phyloP scores from a whole-genome alignment of 2,888 invertebrate genomes.

The Chloroclystis v-ata region DNA sequence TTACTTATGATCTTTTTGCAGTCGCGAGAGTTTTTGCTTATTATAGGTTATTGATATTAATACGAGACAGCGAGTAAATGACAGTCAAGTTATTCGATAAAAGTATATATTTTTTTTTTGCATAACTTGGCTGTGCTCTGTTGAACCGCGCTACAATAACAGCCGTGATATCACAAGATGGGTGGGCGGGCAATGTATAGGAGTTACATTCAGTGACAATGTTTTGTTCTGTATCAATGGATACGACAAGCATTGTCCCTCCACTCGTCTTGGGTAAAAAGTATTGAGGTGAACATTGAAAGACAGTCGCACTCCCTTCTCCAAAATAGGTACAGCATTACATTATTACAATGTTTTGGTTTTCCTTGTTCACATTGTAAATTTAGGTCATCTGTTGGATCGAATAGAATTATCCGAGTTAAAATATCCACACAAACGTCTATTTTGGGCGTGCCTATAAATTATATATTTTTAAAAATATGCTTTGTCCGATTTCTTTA shows the following conservation, averaged over 20 bases:
- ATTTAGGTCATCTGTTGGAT: too few species aligned
- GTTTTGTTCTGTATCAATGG: conserved; percentile 36
- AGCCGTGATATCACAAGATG: conserved; percentile 26
- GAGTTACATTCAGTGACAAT: conserved; percentile 1
- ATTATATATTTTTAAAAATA: too few species aligned
- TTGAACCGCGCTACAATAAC: conserved; percentile 18
- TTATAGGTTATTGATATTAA: conserved; percentile 7
- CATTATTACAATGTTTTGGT: background rate
- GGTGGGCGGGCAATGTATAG: conserved; percentile 42
- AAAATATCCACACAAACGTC: too few species aligned
- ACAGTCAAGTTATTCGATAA: background rate
- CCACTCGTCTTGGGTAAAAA: conserved; percentile 15
- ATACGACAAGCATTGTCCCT: conserved; percentile 42
- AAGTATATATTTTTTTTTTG: conserved; percentile 2
- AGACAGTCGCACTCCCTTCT: background rate
- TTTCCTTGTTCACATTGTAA: too few species aligned
- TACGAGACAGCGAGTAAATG: too few species aligned
- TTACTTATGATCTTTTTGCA: conserved; percentile 33
- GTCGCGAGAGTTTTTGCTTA: conserved; percentile 5
- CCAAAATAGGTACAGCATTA: conserved; percentile 1
- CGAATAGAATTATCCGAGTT: too few species aligned
- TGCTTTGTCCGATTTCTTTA: too few species aligned
- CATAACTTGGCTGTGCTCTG: conserved; percentile 9
- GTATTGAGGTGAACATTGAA: conserved; percentile 15
- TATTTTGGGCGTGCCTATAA: too few species aligned